These are phyloP conservation scores for Oryzaephilus surinamensis DNA, from an alignment of 1,140 invertebrate genomes.

Conservation along the genomic window DNA sequence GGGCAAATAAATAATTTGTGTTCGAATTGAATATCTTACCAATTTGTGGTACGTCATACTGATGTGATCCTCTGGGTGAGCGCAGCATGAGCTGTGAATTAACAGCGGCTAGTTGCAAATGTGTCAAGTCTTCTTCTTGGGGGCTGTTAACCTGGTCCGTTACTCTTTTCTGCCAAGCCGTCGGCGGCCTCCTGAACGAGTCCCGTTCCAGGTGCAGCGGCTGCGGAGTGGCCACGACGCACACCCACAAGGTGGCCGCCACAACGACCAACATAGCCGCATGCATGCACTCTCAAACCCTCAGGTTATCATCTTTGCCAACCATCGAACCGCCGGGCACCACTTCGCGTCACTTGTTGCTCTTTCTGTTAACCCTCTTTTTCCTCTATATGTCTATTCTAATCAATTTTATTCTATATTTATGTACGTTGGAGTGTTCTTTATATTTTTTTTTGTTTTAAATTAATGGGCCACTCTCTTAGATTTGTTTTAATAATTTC, in stretches of 20 bases:
- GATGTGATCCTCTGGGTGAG: constrained; percentile 48
- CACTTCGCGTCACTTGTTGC: constrained; percentile 27
- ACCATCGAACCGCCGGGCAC: constrained; percentile 16
- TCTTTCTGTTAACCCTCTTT: constrained; percentile 2
- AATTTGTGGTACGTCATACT: constrained; percentile 60
- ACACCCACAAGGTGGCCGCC: constrained; percentile 32
- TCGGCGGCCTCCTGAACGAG: constrained; percentile 18
- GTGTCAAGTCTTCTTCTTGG: constrained; percentile 13
- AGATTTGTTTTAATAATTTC: too few relatives aligned
- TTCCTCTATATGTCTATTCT: too few relatives aligned
- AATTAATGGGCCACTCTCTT: too few relatives aligned
- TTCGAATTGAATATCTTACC: too few relatives aligned
- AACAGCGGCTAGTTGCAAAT: constrained; percentile 16
- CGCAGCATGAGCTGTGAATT: constrained; percentile 49
- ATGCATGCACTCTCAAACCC: constrained; percentile 25
- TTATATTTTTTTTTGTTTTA: too few relatives aligned
- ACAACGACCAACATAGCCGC: constrained; percentile 33
- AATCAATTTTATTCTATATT: too few relatives aligned
- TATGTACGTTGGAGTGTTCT: too few relatives aligned
- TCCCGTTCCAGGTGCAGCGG: constrained; percentile 28
- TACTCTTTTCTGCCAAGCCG: constrained; percentile 28
- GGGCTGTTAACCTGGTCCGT: constrained; percentile 12
- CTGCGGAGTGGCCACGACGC: constrained; percentile 33
- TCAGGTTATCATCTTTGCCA: constrained; percentile 30
- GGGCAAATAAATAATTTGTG: too few relatives aligned